Evolutionary conservation across 2,888 invertebrate species (phyloP).

Genomic region (Lithophane ornitopus): DNA sequence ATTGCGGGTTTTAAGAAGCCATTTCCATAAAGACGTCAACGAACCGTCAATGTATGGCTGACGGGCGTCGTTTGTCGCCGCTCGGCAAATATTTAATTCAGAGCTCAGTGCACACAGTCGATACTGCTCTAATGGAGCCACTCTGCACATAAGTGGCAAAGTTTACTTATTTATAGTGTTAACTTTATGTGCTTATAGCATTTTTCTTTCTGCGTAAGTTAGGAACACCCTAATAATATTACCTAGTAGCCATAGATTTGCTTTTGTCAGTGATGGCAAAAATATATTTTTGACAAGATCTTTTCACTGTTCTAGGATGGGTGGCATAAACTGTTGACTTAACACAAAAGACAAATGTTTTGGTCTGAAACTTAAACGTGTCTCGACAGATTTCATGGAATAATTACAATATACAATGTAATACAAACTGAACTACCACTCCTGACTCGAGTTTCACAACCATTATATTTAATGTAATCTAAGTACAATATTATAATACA

Average conservation of each 20-base stretch:
- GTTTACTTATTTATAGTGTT: constrained; percentile 14
- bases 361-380: not conserved
- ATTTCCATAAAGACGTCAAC: not conserved
- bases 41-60: constrained; percentile 18
- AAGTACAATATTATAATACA: constrained; percentile 43
- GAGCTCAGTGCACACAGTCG: constrained; percentile 65
- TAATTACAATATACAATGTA: not conserved
- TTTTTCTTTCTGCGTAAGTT: not conserved
- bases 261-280: not conserved
- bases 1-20: not conserved
- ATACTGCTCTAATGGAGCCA: constrained; percentile 58
- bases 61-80: constrained; percentile 25
- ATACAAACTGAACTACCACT: constrained; percentile 6
- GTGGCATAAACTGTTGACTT: not conserved
- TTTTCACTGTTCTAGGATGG: not conserved
- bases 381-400: constrained; percentile 1
- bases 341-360: not conserved
- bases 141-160: constrained; percentile 15
- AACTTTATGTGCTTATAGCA: not conserved
- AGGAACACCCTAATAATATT: not conserved
- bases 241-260: not conserved
- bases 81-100: constrained; percentile 71
- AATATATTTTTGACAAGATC: not conserved
- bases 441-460: constrained; percentile 20
- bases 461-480: constrained; percentile 30